Percentiles rank a stretch among this genome's conserved stretches.
These are phyloP conservation scores for Apamea anceps DNA, from an alignment of 2,888 invertebrate genomes.

Conservation along the genomic window DNA sequence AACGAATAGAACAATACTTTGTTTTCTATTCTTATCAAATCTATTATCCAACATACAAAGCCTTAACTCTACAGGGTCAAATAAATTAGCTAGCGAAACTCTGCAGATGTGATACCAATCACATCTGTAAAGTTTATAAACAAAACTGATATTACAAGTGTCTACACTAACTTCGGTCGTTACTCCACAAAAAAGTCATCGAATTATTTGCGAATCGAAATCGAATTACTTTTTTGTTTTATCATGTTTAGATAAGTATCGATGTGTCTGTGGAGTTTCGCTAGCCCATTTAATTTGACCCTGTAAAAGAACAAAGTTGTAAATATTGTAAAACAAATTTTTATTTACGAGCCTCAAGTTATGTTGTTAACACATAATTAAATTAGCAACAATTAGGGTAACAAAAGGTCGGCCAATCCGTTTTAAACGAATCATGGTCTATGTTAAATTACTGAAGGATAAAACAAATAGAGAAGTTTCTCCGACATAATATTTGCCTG, in stretches of 20 bases:
- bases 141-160: no score
- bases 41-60: not conserved
- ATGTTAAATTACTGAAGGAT: constrained; percentile 65
- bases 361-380: constrained; percentile 46
- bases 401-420: constrained; percentile 48
- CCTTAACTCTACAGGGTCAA: not conserved
- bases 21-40: not conserved
- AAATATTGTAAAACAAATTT: constrained; percentile 25
- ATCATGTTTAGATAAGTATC: not conserved
- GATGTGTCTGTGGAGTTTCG: not conserved
- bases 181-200: not conserved
- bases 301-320: not conserved
- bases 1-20: not conserved
- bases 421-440: constrained; percentile 55
- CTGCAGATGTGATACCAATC: not conserved
- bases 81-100: not conserved
- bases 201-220: no score
- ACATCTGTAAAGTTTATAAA: not conserved
- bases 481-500: constrained; percentile 77
- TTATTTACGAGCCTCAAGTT: constrained; percentile 31
- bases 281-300: not conserved
- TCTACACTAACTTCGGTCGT: not conserved
- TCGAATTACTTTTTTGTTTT: not conserved
- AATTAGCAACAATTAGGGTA: constrained; percentile 56
- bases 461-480: constrained; percentile 74